A percentile compares a stretch with the other conserved stretches of the same genome.
These are phyloP conservation scores for Temnopleurus reevesii DNA, from an alignment of 53 echinoderm and acorn worm species.

Conservation along the genomic window DNA sequence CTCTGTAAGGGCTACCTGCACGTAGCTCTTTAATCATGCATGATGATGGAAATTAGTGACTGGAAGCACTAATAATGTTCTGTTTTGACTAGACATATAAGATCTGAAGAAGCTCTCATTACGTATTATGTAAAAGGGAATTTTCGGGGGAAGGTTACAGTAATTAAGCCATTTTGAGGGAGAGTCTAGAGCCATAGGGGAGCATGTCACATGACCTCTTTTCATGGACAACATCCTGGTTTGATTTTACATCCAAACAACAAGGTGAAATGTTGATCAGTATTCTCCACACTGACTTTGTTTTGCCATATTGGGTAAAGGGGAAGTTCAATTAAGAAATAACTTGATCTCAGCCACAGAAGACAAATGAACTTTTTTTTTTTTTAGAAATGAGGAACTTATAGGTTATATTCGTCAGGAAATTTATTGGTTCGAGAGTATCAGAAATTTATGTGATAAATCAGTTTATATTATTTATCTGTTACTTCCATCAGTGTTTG, in stretches of 20 bases:
- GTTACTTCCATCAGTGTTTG: too few species aligned
- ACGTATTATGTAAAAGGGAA: not conserved
- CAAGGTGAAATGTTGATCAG: not conserved
- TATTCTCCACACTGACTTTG: not conserved
- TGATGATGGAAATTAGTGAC: conserved; percentile 8
- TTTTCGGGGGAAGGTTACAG: conserved; percentile 18
- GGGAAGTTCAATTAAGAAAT: too few species aligned
- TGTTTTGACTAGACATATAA: not conserved
- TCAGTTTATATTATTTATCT: too few species aligned
- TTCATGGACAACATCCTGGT: conserved; percentile 16
- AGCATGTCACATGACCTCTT: not conserved
- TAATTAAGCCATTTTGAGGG: conserved; percentile 11
- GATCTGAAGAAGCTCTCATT: not conserved
- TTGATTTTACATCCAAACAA: not conserved
- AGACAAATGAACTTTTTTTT: too few species aligned
- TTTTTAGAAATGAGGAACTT: not conserved
- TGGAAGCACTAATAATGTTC: conserved; percentile 2
- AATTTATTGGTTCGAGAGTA: too few species aligned
- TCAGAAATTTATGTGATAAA: too few species aligned
- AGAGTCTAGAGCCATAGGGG: too few species aligned
- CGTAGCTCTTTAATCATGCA: not conserved
- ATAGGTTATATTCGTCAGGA: too few species aligned
- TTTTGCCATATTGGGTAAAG: too few species aligned
- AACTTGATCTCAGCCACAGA: too few species aligned
- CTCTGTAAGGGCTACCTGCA: not conserved